Conservation (phyloP, 2,113 vertebrate genomes). For the Lophius piscatorius region DNA sequence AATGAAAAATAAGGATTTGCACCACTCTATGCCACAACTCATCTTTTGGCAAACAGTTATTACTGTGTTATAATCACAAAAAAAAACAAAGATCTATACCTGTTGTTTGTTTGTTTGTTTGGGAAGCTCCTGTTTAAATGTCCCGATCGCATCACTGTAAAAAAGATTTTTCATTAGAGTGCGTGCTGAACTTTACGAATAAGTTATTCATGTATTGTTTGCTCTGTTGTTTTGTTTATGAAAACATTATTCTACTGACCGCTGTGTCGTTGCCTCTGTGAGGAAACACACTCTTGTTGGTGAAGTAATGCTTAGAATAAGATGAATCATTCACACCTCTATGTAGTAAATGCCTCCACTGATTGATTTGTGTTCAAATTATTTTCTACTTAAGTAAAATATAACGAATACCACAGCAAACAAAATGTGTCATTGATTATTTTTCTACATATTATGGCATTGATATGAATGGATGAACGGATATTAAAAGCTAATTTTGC, state of each 20-base stretch:
- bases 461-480: too few species aligned
- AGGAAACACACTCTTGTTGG: conserved; percentile 46
- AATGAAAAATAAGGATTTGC: conserved; percentile 43
- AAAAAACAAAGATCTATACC: conserved; percentile 5
- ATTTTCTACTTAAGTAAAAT: conserved; percentile 61
- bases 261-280: conserved; percentile 64
- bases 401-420: conserved; percentile 61
- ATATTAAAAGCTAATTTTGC: too few species aligned
- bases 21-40: conserved; percentile 39
- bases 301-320: conserved; percentile 18
- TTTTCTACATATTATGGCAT: conserved; percentile 66
- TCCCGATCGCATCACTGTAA: conserved; percentile 25
- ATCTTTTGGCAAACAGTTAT: conserved; percentile 32
- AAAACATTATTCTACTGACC: conserved; percentile 29
- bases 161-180: conserved; percentile 19
- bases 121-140: conserved; percentile 53
- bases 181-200: too few species aligned
- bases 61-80: conserved; percentile 4
- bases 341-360: conserved; percentile 16
- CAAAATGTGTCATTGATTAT: conserved; percentile 56
- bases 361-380: conserved; percentile 38
- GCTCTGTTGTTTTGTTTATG: too few species aligned
- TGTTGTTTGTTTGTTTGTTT: conserved; percentile 37
- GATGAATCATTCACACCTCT: conserved; percentile 18
- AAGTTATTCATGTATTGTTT: too few species aligned